phyloP scores from a whole-genome alignment of 2,113 vertebrate genomes.

The Halcyon malimbica region DNA sequence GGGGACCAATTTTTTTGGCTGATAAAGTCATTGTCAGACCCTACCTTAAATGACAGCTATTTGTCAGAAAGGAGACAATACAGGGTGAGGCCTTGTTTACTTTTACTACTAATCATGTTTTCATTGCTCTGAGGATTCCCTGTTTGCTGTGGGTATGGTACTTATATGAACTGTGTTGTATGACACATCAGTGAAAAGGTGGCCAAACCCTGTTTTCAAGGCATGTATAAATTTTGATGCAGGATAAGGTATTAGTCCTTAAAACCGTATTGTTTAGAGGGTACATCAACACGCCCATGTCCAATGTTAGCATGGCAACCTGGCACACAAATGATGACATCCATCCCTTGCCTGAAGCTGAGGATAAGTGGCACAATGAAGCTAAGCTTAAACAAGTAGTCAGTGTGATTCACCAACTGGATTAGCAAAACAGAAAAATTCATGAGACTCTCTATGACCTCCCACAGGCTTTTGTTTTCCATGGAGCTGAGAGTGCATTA shows the following conservation, averaged over 20 bases:
- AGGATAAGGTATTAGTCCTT: background rate
- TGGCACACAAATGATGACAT: background rate
- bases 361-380: constrained; percentile 42
- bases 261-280: background rate
- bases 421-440: constrained; percentile 21
- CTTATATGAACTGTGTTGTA: background rate
- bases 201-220: background rate
- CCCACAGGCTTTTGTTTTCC: constrained; percentile 20
- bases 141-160: background rate
- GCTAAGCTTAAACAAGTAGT: background rate
- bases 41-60: background rate
- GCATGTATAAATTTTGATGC: background rate
- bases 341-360: background rate
- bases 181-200: background rate
- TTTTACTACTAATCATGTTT: background rate
- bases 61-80: background rate
- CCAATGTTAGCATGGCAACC: background rate
- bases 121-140: background rate
- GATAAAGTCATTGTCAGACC: background rate
- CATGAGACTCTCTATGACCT: background rate
- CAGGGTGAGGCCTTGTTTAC: background rate
- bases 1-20: background rate
- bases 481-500: constrained; percentile 10
- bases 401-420: background rate
- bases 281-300: background rate